Evolutionary conservation across 2,888 invertebrate species (phyloP).

Genomic region (Tanypteryx hageni): DNA sequence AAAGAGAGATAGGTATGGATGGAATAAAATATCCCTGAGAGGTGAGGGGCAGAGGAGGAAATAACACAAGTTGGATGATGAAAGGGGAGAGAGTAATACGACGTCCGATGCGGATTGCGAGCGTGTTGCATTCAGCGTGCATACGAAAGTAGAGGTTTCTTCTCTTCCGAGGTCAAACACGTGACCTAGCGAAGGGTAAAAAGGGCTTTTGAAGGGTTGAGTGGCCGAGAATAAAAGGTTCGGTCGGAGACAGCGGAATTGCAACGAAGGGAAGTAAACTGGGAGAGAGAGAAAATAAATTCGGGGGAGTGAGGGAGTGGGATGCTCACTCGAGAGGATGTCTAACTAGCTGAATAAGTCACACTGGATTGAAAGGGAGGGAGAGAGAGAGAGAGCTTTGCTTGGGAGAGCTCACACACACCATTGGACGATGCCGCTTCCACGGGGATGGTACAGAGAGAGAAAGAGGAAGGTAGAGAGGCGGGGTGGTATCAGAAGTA

Average conservation of each 20-base stretch:
- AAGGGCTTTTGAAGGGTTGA: background rate
- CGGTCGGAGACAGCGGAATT: background rate
- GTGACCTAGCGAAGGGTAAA: constrained; percentile 33
- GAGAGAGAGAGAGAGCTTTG: too few relatives aligned
- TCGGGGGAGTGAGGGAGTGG: background rate
- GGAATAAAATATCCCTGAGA: too few relatives aligned
- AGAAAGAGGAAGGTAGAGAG: too few relatives aligned
- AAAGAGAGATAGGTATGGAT: too few relatives aligned
- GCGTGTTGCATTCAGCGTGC: background rate
- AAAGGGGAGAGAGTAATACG: background rate
- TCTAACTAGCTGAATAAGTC: background rate
- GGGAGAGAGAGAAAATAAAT: background rate
- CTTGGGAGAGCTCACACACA: too few relatives aligned
- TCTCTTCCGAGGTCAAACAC: constrained; percentile 35
- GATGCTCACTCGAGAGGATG: background rate
- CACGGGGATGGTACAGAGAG: too few relatives aligned
- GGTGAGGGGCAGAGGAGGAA: too few relatives aligned
- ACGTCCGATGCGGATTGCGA: background rate
- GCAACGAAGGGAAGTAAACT: background rate
- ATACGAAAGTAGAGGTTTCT: background rate
- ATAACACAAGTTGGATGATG: background rate
- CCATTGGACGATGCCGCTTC: too few relatives aligned
- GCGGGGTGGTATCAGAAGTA: too few relatives aligned
- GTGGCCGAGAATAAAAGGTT: constrained; percentile 10
- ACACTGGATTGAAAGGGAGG: too few relatives aligned